Evolutionary conservation across 92 coral and sea anemone species (phyloP).

Genomic region (Bergia sp.): DNA sequence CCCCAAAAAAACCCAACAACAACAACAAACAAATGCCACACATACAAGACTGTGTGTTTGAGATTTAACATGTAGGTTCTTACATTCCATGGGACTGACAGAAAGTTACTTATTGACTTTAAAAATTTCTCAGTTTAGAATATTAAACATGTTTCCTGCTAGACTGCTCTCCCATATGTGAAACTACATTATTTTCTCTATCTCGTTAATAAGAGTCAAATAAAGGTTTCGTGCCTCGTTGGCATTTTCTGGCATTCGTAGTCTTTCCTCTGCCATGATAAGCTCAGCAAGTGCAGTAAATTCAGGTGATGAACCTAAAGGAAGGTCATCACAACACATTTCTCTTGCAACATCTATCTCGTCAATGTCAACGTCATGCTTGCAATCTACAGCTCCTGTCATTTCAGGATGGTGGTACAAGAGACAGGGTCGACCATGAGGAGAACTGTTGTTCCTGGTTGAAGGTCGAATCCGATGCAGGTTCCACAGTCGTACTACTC

Average conservation of each 20-base stretch:
- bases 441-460: constrained; percentile 57
- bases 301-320: constrained; percentile 49
- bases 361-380: constrained; percentile 49
- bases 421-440: constrained; percentile 59
- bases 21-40: too few species aligned
- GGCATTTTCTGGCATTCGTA: constrained; percentile 30
- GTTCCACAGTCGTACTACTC: constrained; percentile 55
- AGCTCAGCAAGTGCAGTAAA: constrained; percentile 56
- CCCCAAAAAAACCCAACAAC: too few species aligned
- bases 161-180: too few species aligned
- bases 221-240: constrained; percentile 36
- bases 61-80: too few species aligned
- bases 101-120: too few species aligned
- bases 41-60: too few species aligned
- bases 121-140: too few species aligned
- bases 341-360: constrained; percentile 55
- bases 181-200: constrained; percentile 19
- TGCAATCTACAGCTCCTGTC: constrained; percentile 53
- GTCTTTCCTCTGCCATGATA: constrained; percentile 45
- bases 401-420: constrained; percentile 57
- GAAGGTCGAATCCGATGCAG: constrained; percentile 59
- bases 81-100: too few species aligned
- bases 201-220: constrained; percentile 28
- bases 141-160: too few species aligned
- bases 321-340: constrained; percentile 53